Evolutionary conservation across 2,888 invertebrate species (phyloP).

Genomic region (Gastrophysa polygoni): DNA sequence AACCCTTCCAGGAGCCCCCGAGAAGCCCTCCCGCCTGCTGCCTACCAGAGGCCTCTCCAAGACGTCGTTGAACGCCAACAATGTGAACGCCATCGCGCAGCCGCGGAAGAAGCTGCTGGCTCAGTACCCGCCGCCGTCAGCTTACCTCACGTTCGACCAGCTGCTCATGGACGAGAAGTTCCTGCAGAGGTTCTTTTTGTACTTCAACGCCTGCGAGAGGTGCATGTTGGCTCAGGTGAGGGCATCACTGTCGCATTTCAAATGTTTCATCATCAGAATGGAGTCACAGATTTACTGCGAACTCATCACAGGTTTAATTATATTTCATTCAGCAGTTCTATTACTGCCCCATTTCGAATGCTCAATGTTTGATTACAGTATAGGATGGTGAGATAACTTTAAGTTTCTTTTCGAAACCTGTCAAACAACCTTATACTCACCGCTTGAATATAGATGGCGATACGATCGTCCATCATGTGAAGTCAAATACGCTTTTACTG

Average conservation of each 20-base stretch:
- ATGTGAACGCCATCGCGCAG: constrained; percentile 28
- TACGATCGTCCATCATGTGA: too few species aligned
- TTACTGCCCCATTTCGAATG: too few species aligned
- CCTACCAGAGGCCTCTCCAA: constrained; percentile 42
- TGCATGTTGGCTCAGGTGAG: constrained; percentile 78
- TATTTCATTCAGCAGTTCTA: too few species aligned
- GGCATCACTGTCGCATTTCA: not conserved
- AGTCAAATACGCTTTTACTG: too few species aligned
- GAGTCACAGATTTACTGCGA: too few species aligned
- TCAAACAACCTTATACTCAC: too few species aligned
- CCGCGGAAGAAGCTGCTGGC: constrained; percentile 39
- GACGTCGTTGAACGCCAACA: constrained; percentile 14
- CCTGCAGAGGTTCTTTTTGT: constrained; percentile 82
- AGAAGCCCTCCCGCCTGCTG: constrained; percentile 60
- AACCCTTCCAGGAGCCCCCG: constrained; percentile 51
- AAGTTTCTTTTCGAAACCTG: too few species aligned
- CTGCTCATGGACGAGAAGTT: constrained; percentile 85
- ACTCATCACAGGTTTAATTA: too few species aligned
- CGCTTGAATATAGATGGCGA: too few species aligned
- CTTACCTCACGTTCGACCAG: constrained; percentile 72
- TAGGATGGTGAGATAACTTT: too few species aligned
- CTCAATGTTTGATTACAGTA: too few species aligned
- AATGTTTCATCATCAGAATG: too few species aligned
- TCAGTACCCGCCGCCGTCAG: constrained; percentile 60
- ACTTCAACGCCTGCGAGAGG: constrained; percentile 74